Base-by-base conservation (phyloP, 2,113 vertebrate genomes). In the Gambusia affinis region DNA sequence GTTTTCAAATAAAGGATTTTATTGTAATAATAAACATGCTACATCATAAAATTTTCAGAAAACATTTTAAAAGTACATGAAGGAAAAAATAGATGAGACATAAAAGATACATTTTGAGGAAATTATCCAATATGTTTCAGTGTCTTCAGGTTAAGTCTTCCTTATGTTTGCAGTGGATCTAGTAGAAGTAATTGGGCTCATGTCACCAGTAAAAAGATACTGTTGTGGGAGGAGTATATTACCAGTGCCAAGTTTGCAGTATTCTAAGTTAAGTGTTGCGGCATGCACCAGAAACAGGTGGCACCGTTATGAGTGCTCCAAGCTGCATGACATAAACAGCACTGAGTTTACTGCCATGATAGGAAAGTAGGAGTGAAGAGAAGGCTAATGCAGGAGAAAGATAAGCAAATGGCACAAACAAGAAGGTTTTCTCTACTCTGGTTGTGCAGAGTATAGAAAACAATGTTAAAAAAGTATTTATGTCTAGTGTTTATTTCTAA, bases 271-370 rank as follows among this genome's bases (percentile, higher is more conserved):
- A 85, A 91, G 83, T 66, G 76, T 81, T 75, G 67, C 39, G 73
- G 78, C 84, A 92, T 87, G 87, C 82, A 78, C 62, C 73, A 72
- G 79, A 85, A 84, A 93, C 91, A 94, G 92, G 91, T 89, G 91
- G 83, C 4, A 28, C 72, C 71, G 85, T 91, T 89, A 90, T 74
- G 78, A 80, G 79, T 64, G 61, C 64, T 24, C 54, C 12, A 47
- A 39, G 84, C 81, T 86, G 78, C 78, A 80, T 87, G 82, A 88
- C 85, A 80, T 69, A 57, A 65, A 74, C 75, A 30, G 79, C 72
- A 76, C 47, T 19, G 35, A 61, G 73, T 87, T 91, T 82, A 79
- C 85, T 74, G 29, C 88, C 66, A 72, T 24, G 42, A 78, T 39
- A 47, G 60, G 62, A 68, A 54, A 54, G 51, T 14, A 54, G 47